Base-by-base conservation (phyloP, 2,797 vertebrate species). In the Distichodus sexfasciatus region DNA sequence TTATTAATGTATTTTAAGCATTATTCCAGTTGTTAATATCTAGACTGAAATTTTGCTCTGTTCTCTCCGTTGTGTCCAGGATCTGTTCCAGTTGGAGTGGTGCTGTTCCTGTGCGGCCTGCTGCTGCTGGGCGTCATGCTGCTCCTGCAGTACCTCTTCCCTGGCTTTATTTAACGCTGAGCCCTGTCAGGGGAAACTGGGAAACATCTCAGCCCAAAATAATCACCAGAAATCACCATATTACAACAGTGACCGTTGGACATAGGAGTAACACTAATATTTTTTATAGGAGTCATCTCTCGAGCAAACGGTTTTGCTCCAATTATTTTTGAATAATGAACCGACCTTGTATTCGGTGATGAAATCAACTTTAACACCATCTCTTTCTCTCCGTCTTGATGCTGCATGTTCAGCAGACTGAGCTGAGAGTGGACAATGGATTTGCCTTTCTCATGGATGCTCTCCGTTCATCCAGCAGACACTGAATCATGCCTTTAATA, bases 51-150 rank as follows among this genome's bases (percentile, higher is more conserved):
- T n/a, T 17, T 55, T 19, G 38, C 9, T 6, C 6, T 57, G 21
- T 35, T 36, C 36, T 28, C 43, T 24, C 15, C 28, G n/a, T 11
- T 66, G 36, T 66, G 33, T 66, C 17, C 78, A 99, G 96, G 91
- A 58, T 92, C 91, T 2, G 89, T 95, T 57, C 94, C 96, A 0
- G 14, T 96, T 29, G 96, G 95, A 94, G 78, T 98, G 73, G 84
- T 97, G 80, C 81, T 98, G 76, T 79, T 95, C 51, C 73, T 93
- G 12, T 97, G 95, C 10, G 91, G 90, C 0, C 83, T 92, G 0
- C 88, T 97, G 77, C 86, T 95, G 11, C 83, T 95, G 48, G 85
- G 79, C 3, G 65, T 90, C 2, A 76, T 98, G 44, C 47, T 98
- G 69, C 87, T 97, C 50, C 89, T 98, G 29, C 96, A 97, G 82